Conservation (phyloP, 2,113 vertebrate species). For the Bos javanicus region DNA sequence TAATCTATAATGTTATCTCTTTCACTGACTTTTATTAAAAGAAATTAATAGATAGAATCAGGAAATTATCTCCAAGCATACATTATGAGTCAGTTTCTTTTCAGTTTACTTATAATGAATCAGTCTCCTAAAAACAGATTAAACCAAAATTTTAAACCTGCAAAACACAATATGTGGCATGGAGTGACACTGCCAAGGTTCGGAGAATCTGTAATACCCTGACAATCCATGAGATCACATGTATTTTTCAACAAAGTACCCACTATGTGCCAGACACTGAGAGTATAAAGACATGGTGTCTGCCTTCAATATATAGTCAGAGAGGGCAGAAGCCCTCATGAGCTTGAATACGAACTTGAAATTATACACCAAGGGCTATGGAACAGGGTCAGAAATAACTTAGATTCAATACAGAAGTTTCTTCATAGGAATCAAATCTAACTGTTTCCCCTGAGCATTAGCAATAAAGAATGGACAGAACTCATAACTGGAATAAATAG, state of each 20-base stretch:
- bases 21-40: background rate
- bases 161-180: background rate
- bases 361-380: background rate
- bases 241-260: background rate
- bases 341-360: background rate
- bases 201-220: background rate
- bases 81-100: background rate
- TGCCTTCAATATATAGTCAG: background rate
- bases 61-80: background rate
- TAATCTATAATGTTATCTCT: background rate
- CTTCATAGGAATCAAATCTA: background rate
- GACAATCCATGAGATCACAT: background rate
- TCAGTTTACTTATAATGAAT: background rate
- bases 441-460: background rate
- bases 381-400: background rate
- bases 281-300: background rate
- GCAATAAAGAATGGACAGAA: background rate
- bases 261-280: background rate
- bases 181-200: background rate
- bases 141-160: background rate
- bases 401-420: background rate
- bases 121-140: background rate
- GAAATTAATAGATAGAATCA: background rate
- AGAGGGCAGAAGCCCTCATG: background rate
- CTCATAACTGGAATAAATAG: background rate